Base-by-base conservation (phyloP, 2,113 vertebrate genomes). In the Alexandromys fortis region DNA sequence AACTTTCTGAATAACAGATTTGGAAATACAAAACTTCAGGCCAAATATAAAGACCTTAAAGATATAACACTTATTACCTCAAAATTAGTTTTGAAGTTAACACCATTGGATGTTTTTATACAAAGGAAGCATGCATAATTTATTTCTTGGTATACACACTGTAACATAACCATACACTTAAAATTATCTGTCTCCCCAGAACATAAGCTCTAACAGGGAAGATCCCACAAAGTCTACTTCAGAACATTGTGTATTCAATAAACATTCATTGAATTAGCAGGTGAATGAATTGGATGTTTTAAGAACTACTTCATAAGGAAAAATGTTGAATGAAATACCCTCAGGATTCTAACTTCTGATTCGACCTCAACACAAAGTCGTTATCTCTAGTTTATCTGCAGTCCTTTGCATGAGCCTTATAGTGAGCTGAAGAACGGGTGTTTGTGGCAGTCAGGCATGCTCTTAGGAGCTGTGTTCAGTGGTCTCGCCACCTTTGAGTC, bases 101-200 rank as follows among this genome's bases (percentile, higher is more conserved):
- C 22, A 52, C n/a, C 75, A 87, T 0, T 93, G 33, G 89, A 90
- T 30, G 30, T 77, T 94, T 95, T 94, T 78, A 78, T 58, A 89
- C 26, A 67, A 94, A 92, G 47, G 21, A 65, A 94, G 33, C 30
- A 82, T 47, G n/a, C 22, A 86, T 63, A 17, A 38, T n/a, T 87
- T 33, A 76, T 24, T 70, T 77, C 86, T 61, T 67, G 22, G 26
- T 58, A 38, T 61, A 92, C 38, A 78, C 14, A 85, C 14, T 82
- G 52, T 16, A 45, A 1, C 55, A 5, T 52, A 83, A 93, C 3
- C n/a, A 45, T 21, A 72, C 30, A 26, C 45, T 95, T 96, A 85
- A 75, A 88, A 96, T 81, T 38, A 94, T 55, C 61, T 65, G 45
- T 83, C 67, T 49, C 45, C 86, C 58, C 68, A 77, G 47, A 96